Base-by-base conservation (phyloP, 2,888 invertebrate species). In the Thumatha senex region DNA sequence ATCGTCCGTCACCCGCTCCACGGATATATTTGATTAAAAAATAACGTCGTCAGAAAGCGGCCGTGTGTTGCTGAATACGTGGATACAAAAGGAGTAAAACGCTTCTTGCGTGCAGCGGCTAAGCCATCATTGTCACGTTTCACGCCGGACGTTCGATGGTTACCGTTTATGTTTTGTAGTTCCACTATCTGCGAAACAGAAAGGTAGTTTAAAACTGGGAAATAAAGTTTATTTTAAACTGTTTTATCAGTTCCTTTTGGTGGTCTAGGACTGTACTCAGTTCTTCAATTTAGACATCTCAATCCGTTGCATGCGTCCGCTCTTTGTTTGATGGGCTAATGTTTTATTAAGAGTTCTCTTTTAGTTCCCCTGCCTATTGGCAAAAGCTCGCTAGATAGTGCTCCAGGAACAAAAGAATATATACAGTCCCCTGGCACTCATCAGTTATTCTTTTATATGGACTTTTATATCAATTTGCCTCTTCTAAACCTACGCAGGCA, bases 11-110 rank as follows among this genome's bases (percentile, higher is more conserved):
- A 89, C 86, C 85, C 88, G 89, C 75, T 83, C 85, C 83, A 81
- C 78, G 92, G 91, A 91, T 92, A 92, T 92, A 92, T 92, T 92
- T 92, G 92, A 92, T 92, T 92, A 92, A 92, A 92, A 92, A 92
- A 92, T 92, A 92, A 92, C 90, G 91, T 91, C 92, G 90, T 89
- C 91, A 90, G 91, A 89, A 90, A 85, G 80, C 84, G 86, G 78
- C 75, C 65, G 79, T 79, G 68, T 74, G 60, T 67, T 67, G 80
- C 76, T 76, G 82, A 78, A 70, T 70, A 71, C 69, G 78, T 76
- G 74, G 72, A 65, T 67, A 72, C 69, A 90, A 89, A 89, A 87
- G 81, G 86, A 87, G 82, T 78, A 91, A 89, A 89, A 89, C 73
- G 62, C 63, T 76, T 73, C 79, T 82, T 80, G 74, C 74, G 62